phyloP scores from a whole-genome alignment of 2,113 vertebrate genomes.

The Rhinolophus ferrumequinum region DNA sequence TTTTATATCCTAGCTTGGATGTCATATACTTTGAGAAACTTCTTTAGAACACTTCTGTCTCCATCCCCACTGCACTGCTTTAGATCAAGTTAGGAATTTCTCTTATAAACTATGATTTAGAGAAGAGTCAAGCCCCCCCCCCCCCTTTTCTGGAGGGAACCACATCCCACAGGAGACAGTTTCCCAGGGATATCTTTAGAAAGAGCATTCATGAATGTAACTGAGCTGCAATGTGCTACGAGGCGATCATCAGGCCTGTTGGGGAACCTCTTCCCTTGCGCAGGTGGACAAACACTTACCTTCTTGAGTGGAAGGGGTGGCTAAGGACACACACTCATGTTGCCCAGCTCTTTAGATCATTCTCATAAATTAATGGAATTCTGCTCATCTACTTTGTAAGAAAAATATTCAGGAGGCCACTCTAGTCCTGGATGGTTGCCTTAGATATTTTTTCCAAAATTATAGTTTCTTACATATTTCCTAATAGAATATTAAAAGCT shows the following conservation, averaged over 20 bases:
- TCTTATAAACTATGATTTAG: not conserved
- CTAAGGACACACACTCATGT: not conserved
- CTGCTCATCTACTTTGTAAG: not conserved
- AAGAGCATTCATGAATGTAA: not conserved
- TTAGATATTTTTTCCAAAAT: not conserved
- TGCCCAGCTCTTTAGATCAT: not conserved
- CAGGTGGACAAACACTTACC: not conserved
- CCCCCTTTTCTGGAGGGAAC: not conserved
- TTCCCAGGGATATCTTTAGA: conserved; percentile 1
- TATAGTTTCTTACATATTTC: conserved; percentile 50
- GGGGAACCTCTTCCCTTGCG: not conserved
- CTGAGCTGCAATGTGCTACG: not conserved
- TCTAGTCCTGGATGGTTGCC: not conserved
- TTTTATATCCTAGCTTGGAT: not conserved
- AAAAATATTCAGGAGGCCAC: not conserved
- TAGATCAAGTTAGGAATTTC: not conserved
- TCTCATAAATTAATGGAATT: not conserved
- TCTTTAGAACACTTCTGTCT: not conserved
- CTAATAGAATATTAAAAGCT: conserved; percentile 50
- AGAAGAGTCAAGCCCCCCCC: not conserved
- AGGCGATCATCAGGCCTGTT: not conserved
- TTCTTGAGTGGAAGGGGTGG: not conserved
- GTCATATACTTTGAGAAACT: not conserved
- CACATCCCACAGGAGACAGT: not conserved
- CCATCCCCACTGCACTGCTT: not conserved